phyloP scores from a whole-genome alignment of 30 jellyfish, hydroid and myxozoan genomes.

The Chrysaora quinquecirrha region DNA sequence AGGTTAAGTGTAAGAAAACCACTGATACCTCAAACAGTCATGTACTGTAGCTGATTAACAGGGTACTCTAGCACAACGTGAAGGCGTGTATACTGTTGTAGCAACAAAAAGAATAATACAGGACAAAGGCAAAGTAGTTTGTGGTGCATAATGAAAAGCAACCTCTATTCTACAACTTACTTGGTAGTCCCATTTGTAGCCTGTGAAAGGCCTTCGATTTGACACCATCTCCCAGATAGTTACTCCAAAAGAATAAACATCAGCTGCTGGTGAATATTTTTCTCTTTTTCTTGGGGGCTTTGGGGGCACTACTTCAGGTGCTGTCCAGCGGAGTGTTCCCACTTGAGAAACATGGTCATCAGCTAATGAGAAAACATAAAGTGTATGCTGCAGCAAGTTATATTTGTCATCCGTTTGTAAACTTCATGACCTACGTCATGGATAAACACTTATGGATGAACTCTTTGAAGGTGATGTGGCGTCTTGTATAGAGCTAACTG shows the following conservation, averaged over 20 bases:
- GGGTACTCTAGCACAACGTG: too few relatives aligned
- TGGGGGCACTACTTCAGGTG: conserved; percentile 73
- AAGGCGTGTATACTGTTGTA: too few relatives aligned
- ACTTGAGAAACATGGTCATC: background rate
- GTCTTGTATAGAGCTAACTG: background rate
- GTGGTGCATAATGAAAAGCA: too few relatives aligned
- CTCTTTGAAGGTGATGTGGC: background rate
- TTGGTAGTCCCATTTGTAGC: conserved; percentile 52
- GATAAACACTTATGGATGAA: background rate
- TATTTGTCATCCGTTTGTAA: too few relatives aligned
- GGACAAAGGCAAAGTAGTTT: too few relatives aligned
- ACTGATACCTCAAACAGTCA: too few relatives aligned
- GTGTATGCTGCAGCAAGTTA: too few relatives aligned
- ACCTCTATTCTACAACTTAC: too few relatives aligned
- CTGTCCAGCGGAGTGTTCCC: conserved; percentile 73
- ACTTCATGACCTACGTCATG: background rate
- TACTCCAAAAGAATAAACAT: conserved; percentile 65
- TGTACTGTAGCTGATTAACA: too few relatives aligned
- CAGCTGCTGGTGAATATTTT: conserved; percentile 55
- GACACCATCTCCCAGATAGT: conserved; percentile 80
- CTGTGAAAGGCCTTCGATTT: conserved; percentile 57
- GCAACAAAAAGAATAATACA: too few relatives aligned
- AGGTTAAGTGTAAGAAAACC: too few relatives aligned
- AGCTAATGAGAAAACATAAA: background rate
- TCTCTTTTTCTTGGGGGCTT: conserved; percentile 17